Evolutionary conservation across 2,113 vertebrate species (phyloP), one percentile per base, ranked within the genome.

Genomic region (Tychaedon coryphoeus): DNA sequence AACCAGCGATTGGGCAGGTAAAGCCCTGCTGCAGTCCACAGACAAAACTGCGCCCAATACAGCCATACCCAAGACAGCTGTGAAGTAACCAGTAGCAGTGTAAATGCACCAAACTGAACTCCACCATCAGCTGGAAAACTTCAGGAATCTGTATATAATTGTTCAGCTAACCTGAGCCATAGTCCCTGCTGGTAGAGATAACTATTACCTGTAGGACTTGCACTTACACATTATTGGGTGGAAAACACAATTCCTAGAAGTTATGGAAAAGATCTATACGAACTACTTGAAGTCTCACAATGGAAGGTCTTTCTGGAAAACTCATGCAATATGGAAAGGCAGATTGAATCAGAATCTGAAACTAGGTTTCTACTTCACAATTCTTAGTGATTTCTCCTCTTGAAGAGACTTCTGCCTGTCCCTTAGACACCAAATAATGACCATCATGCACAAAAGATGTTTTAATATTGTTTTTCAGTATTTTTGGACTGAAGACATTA

Each of bases 21-120:
- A 33, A 66, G 34, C 40, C 45, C 79, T n/a, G 26, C n/a, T 43
- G 43, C 42, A 20, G 19, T 14, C 11, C 51, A 6, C 58, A 13
- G 10, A 1, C 5, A 15, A 42, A 83, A 29, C 53, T 47, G 19
- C 17, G 11, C 12, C 29, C 1, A 0, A 2, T 8, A 33, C 18
- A 47, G 34, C 34, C 23, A 2, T 66, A 45, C 7, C 14, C 6
- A 13, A 47, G 25, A 31, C 33, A 33, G 25, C 51, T 84, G 56
- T 47, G n/a, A 43, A 40, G 12, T 38, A 67, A 33, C 23, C 8
- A 19, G 5, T 28, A 43, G 28, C 28, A 9, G 42, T 13, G 28
- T 48, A 72, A 76, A 70, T 45, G 29, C 38, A 42, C 26, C 60
- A 66, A 34, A 50, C 10, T 6, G 22, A 78, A 64, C 40, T 40